A percentile compares a stretch with the other conserved stretches of the same genome.
Evolutionary conservation across 2,113 vertebrate genomes (phyloP).

Genomic region (Zapornia atra): DNA sequence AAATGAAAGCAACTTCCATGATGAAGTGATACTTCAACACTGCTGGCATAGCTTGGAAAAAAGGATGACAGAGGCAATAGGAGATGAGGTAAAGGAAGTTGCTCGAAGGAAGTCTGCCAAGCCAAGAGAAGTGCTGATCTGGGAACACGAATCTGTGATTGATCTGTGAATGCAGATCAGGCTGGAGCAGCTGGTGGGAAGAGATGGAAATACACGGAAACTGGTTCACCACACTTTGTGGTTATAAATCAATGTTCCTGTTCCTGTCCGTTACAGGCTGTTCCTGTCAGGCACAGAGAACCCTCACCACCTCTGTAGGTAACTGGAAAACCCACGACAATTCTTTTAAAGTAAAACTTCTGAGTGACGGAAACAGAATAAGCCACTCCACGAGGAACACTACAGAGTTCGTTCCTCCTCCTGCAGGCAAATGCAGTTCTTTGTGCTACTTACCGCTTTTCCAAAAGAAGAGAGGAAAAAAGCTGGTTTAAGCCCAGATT

Average conservation of each 20-base stretch:
- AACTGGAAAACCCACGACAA: neutral
- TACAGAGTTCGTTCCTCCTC: neutral
- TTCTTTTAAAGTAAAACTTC: neutral
- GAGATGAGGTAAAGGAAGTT: neutral
- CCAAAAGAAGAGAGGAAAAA: neutral
- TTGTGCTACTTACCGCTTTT: neutral
- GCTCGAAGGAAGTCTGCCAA: neutral
- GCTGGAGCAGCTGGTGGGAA: neutral
- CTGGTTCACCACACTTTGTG: accelerated
- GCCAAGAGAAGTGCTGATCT: neutral
- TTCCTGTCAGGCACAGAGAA: accelerated
- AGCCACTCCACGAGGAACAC: neutral
- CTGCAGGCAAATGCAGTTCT: accelerated
- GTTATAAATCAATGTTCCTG: neutral
- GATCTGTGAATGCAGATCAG: neutral
- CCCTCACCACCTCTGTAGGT: neutral
- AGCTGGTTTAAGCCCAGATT: neutral
- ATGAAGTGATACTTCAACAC: neutral
- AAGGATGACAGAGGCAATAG: neutral
- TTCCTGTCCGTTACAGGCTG: neutral
- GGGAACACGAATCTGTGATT: neutral
- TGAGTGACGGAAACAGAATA: neutral
- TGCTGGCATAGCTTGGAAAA: neutral
- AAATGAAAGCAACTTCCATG: neutral
- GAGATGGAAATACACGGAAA: neutral